A percentile compares a stretch with the other conserved stretches of the same genome.
Evolutionary conservation across 1,140 invertebrate species (phyloP).

Genomic region (Lycorma delicatula): DNA sequence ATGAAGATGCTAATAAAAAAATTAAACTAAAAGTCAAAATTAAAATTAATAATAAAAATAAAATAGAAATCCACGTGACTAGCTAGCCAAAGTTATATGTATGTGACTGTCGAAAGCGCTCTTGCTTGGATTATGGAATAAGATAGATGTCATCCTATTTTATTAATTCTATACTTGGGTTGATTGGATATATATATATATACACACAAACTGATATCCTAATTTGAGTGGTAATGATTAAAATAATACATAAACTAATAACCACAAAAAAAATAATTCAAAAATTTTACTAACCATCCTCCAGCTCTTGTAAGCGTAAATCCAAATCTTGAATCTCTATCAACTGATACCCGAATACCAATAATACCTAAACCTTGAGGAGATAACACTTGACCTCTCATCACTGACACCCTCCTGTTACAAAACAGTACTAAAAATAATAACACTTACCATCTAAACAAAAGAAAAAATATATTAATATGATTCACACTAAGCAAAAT

Average conservation of each 20-base stretch:
- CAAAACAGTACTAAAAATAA: conserved; percentile 19
- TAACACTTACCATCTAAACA: not conserved
- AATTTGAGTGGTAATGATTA: not conserved
- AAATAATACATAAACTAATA: not conserved
- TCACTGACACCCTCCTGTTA: conserved; percentile 93
- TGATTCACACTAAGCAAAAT: no score
- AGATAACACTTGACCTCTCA: conserved; percentile 91
- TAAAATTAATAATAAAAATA: no score
- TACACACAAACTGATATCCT: not conserved
- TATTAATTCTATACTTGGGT: no score
- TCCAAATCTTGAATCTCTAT: conserved; percentile 86
- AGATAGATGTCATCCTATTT: no score
- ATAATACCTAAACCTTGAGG: conserved; percentile 89
- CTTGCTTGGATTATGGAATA: no score
- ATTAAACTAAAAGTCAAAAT: no score
- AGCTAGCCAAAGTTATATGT: no score
- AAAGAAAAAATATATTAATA: not conserved
- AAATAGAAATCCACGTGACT: no score
- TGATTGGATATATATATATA: no score
- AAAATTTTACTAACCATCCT: conserved; percentile 76
- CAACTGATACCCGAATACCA: conserved; percentile 93
- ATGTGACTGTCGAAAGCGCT: no score
- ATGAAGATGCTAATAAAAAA: no score
- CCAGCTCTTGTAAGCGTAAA: conserved; percentile 89
- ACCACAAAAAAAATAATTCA: not conserved